These are phyloP conservation scores for Alces alces DNA, from an alignment of 2,113 vertebrate species.

Conservation along the genomic window DNA sequence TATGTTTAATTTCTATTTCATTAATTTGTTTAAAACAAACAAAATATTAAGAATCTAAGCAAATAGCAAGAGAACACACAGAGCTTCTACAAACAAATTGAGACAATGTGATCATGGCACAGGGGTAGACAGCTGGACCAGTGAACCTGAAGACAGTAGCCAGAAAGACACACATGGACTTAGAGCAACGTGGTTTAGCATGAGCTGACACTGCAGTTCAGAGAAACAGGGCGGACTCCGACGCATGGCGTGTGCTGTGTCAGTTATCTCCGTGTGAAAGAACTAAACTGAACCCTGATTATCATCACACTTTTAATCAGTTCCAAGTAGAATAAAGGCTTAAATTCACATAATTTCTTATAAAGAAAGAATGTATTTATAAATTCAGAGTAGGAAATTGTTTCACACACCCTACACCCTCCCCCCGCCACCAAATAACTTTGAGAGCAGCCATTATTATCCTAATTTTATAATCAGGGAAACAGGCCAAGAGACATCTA, in stretches of 20 bases:
- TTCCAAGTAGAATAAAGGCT: neutral
- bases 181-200: rapidly evolving
- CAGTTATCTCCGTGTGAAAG: neutral
- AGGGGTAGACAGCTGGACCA: neutral
- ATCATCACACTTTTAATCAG: neutral
- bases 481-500: neutral
- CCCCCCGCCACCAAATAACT: neutral
- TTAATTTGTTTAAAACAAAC: neutral
- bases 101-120: neutral
- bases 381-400: neutral
- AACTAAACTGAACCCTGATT: neutral
- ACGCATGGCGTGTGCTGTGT: rapidly evolving
- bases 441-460: neutral
- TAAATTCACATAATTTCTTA: neutral
- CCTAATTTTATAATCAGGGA: neutral
- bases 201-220: neutral
- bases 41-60: neutral
- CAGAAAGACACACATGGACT: neutral
- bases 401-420: neutral
- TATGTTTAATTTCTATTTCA: neutral
- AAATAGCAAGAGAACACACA: neutral
- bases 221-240: neutral
- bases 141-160: neutral
- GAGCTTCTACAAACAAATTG: neutral
- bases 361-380: neutral